Evolutionary conservation across 1,140 invertebrate genomes (phyloP), one percentile per base, ranked within the genome.

Genomic region (Hydropsyche tenuis): DNA sequence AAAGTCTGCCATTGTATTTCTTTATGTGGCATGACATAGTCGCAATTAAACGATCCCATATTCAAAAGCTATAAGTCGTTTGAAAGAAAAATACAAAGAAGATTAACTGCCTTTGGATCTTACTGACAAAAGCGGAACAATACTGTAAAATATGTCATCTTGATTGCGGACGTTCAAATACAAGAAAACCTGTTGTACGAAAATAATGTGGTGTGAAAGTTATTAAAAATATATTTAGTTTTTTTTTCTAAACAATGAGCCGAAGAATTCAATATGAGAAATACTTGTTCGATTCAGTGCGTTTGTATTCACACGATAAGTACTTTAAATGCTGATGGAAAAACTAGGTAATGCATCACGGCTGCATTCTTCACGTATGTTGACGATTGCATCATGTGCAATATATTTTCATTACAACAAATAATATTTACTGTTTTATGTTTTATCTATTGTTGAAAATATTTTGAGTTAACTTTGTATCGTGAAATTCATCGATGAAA

Each of bases 101-200:
- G 30, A 37, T 37, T 37, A 37, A 37, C 9, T 9, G 30, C 9
- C 30, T n/a, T n/a, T n/a, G n/a, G n/a, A n/a, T n/a, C n/a, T n/a
- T n/a, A 12, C 23, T 23, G 56, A 60, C 22, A 14, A 60, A 60
- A 60, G 56, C 56, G 56, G 56, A 60, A 60, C 56, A 60, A 25
- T 60, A 18, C 23, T 20, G 22, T 60, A 60, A 60, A 60, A 22
- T 27, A 22, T 60, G 56, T 60, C 56, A 60, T 60, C 56, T 18
- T 25, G 56, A 60, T 60, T 4, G 23, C 23, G 2, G 22, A 60
- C 20, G 2, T 60, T 60, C 56, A 20, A 37, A 37, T 37, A 37
- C 30, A 37, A n/a, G n/a, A 53, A 53, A 27, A 60, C 56, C 56
- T 22, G 56, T 60, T 60, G 22, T 60, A 60, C 20, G n/a, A n/a